phyloP scores from a whole-genome alignment of 2,113 vertebrate species.

The Gobiocypris rarus region DNA sequence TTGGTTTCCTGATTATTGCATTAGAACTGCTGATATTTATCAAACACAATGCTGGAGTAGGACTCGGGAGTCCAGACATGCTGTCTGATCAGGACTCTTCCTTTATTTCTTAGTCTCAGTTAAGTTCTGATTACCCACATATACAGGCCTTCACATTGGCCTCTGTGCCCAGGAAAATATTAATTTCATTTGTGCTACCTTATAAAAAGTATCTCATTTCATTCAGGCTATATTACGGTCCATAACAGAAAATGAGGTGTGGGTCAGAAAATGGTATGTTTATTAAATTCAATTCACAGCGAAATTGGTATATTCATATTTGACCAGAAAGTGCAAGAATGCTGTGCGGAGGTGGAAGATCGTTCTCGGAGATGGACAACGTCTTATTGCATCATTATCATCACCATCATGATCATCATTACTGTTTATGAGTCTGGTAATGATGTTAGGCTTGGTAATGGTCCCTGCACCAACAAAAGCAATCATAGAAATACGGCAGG shows the following conservation, averaged over 20 bases:
- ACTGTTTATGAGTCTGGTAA: conserved; percentile 56
- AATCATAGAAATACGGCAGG: conserved; percentile 31
- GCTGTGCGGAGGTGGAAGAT: conserved; percentile 44
- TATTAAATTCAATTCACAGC: conserved; percentile 59
- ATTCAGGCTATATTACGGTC: conserved; percentile 46
- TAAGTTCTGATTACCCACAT: conserved; percentile 43
- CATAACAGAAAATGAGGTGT: conserved; percentile 49
- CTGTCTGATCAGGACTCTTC: conserved; percentile 37
- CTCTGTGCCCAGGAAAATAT: conserved; percentile 45
- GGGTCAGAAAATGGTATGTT: conserved; percentile 51
- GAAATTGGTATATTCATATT: conserved; percentile 57
- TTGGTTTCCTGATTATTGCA: conserved; percentile 40
- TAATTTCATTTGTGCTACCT: conserved; percentile 54
- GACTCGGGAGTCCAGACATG: conserved; percentile 4
- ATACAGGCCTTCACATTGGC: conserved; percentile 1
- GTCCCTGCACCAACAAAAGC: conserved; percentile 56
- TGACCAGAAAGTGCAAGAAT: conserved; percentile 50
- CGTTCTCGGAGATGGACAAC: conserved; percentile 48
- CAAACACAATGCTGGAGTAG: conserved; percentile 15
- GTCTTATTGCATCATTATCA: conserved; percentile 60
- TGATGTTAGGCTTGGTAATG: conserved; percentile 61
- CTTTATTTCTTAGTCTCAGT: conserved; percentile 45
- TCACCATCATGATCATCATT: conserved; percentile 50
- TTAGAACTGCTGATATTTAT: conserved; percentile 26
- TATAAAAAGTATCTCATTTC: conserved; percentile 49